A percentile compares a stretch with the other conserved stretches of the same genome.
Evolutionary conservation across 2,888 invertebrate species (phyloP).

Genomic region (Euplagia quadripunctaria): DNA sequence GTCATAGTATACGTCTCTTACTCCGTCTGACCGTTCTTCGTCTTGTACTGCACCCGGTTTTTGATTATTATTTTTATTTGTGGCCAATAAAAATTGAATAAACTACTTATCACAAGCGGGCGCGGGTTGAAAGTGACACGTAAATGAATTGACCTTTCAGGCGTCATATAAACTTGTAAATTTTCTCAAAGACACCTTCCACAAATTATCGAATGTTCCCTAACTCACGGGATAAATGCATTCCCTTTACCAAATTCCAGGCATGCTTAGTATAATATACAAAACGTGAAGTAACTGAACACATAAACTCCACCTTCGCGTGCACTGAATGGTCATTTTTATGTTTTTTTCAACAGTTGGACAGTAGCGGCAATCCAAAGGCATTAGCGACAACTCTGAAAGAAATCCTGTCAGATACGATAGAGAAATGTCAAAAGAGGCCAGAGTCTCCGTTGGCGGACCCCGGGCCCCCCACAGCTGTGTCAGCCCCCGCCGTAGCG

Average conservation of each 20-base stretch:
- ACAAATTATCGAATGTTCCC: not conserved
- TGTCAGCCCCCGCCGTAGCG: constrained; percentile 59
- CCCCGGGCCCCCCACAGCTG: constrained; percentile 44
- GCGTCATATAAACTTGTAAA: not conserved
- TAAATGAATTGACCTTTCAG: not conserved
- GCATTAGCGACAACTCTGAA: constrained; percentile 76
- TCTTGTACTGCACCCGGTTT: not conserved
- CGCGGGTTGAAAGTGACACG: not conserved
- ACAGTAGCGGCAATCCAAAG: constrained; percentile 79
- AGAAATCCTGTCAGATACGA: constrained; percentile 78
- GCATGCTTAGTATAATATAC: not conserved
- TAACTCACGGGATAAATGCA: not conserved
- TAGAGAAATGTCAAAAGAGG: constrained; percentile 66
- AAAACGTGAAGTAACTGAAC: not conserved
- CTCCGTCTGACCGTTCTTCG: too few relatives aligned
- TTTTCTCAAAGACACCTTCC: not conserved
- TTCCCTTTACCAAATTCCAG: not conserved
- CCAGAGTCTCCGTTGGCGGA: constrained; percentile 40
- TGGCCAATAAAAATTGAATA: too few relatives aligned
- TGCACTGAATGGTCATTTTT: not conserved
- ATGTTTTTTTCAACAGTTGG: constrained; percentile 61
- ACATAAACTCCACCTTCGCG: not conserved
- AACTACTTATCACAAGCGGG: not conserved
- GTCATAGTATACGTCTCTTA: not conserved
- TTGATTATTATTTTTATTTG: too few relatives aligned